A percentile compares a stretch with the other conserved stretches of the same genome.
phyloP scores from a whole-genome alignment of 2,113 vertebrate genomes.

The Cynopterus brachyotis region DNA sequence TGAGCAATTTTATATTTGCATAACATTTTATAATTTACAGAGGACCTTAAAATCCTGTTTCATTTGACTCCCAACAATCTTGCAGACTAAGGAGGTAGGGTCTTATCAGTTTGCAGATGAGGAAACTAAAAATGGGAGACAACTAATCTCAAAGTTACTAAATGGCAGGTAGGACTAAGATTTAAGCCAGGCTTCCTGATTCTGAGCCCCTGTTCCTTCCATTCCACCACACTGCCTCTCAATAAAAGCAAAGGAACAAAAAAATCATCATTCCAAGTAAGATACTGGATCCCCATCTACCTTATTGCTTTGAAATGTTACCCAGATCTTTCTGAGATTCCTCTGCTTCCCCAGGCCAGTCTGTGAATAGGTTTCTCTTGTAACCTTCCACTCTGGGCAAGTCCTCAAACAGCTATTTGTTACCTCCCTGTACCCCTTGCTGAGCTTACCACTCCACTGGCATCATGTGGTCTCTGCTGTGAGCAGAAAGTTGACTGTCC shows the following conservation, averaged over 20 bases:
- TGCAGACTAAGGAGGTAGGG: neutral
- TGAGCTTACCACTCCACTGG: neutral
- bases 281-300: neutral
- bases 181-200: neutral
- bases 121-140: neutral
- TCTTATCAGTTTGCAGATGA: neutral
- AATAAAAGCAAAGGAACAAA: neutral
- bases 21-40: neutral
- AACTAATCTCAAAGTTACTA: neutral
- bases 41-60: neutral
- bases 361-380: neutral
- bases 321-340: neutral
- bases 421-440: neutral
- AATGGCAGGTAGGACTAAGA: neutral
- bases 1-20: neutral
- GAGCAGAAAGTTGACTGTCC: neutral
- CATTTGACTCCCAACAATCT: neutral
- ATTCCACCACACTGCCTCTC: neutral
- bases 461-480: neutral
- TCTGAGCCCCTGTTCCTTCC: neutral
- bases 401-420: neutral
- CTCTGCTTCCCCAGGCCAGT: neutral
- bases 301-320: neutral
- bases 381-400: neutral
- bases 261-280: neutral